phyloP scores from a whole-genome alignment of 2,113 vertebrate genomes.

The Tragelaphus strepsiceros region DNA sequence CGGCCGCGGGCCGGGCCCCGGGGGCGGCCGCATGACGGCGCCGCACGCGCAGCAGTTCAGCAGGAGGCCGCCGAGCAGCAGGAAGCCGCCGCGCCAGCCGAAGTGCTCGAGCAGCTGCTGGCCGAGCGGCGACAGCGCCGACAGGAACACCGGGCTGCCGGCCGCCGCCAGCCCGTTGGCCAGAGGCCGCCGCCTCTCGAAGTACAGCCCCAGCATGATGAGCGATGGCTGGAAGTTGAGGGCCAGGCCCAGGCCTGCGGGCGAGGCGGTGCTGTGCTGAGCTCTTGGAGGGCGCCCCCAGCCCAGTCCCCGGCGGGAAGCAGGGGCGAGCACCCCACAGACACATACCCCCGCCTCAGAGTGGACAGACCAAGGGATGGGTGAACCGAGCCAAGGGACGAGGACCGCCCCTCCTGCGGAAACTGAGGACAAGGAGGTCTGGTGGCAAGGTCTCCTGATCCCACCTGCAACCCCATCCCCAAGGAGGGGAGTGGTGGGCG shows the following conservation, averaged over 20 bases:
- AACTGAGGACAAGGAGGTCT: background rate
- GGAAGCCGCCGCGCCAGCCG: constrained; percentile 85
- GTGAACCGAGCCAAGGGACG: background rate
- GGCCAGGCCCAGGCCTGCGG: constrained; percentile 82
- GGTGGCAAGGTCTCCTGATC: background rate
- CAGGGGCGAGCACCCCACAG: no score
- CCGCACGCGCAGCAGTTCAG: constrained; percentile 86
- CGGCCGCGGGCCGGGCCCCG: constrained; percentile 45
- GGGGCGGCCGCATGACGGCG: constrained; percentile 83
- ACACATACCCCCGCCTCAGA: no score
- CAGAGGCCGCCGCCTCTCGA: constrained; percentile 82
- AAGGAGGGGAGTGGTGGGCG: rapidly evolving
- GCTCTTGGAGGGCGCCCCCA: background rate
- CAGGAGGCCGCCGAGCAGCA: constrained; percentile 85
- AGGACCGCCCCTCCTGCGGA: background rate
- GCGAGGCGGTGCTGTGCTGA: background rate
- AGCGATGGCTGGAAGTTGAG: constrained; percentile 86
- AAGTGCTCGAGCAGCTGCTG: constrained; percentile 82
- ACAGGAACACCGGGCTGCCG: constrained; percentile 85
- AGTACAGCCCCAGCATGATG: constrained; percentile 85
- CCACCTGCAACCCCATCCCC: background rate
- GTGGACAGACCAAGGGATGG: background rate
- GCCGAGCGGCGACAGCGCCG: constrained; percentile 82
- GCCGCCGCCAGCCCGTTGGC: constrained; percentile 85
- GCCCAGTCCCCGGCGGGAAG: background rate